Percentiles rank a stretch among this genome's conserved stretches.
Conservation (phyloP, 2,797 vertebrate genomes). For the Fringilla coelebs region DNA sequence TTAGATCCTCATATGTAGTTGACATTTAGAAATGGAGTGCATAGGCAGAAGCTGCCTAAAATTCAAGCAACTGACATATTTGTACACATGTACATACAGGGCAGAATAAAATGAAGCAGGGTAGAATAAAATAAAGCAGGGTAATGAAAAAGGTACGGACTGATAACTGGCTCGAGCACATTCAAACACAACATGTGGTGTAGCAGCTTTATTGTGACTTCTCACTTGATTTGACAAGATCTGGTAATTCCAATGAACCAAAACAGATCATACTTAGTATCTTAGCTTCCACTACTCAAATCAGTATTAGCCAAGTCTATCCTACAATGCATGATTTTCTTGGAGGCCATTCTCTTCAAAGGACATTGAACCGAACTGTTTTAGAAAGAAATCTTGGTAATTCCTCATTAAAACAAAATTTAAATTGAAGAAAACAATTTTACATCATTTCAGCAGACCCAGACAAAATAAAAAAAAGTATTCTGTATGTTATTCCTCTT, state of each 20-base stretch:
- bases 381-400: neutral
- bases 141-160: neutral
- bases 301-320: neutral
- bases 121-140: neutral
- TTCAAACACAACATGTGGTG: neutral
- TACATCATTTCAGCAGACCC: neutral
- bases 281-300: neutral
- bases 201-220: neutral
- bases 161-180: accelerated
- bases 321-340: neutral
- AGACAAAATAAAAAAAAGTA: neutral
- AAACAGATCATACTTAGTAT: neutral
- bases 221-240: neutral
- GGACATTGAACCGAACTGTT: neutral
- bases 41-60: neutral
- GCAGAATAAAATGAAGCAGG: neutral
- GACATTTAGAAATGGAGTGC: neutral
- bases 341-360: neutral
- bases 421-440: neutral
- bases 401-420: neutral
- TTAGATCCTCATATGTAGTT: neutral
- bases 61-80: neutral
- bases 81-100: neutral
- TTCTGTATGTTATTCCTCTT: neutral
- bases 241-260: neutral